phyloP scores from a whole-genome alignment of 2,888 invertebrate genomes.

The Epinotia brunnichana region DNA sequence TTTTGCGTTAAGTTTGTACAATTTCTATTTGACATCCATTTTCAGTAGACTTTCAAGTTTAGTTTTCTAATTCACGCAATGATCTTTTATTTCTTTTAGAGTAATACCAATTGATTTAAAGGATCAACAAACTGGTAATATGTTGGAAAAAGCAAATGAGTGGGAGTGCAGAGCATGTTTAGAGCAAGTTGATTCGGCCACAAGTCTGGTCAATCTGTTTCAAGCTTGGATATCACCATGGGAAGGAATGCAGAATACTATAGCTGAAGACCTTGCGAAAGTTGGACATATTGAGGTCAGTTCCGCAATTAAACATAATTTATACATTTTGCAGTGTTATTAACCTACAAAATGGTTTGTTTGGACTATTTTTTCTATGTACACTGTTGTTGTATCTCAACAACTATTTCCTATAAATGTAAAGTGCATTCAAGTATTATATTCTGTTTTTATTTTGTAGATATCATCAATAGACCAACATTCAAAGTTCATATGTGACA shows the following conservation, averaged over 20 bases:
- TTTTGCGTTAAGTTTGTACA: too few species aligned
- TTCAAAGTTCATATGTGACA: conserved; percentile 67
- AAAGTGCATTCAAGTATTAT: not conserved
- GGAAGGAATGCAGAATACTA: conserved; percentile 62
- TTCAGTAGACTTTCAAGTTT: too few species aligned
- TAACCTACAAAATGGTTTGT: not conserved
- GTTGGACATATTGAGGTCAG: conserved; percentile 67
- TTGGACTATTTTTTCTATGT: not conserved
- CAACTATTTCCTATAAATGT: not conserved
- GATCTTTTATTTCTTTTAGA: not conserved
- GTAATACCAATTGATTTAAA: conserved; percentile 42
- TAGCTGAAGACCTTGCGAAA: conserved; percentile 68
- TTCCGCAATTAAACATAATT: conserved; percentile 9
- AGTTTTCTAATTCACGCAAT: too few species aligned
- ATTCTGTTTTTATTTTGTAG: conserved; percentile 56
- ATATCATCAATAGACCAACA: conserved; percentile 59
- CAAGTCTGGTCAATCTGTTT: conserved; percentile 59
- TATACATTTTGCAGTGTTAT: not conserved
- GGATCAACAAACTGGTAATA: conserved; percentile 32
- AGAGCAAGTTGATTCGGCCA: conserved; percentile 52
- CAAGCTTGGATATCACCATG: conserved; percentile 65
- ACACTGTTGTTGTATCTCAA: not conserved
- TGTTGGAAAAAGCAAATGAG: conserved; percentile 41
- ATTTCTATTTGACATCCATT: not conserved
- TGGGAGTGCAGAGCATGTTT: conserved; percentile 71